phyloP scores from a whole-genome alignment of 2,113 vertebrate species.

The Cochlearius cochlearius region DNA sequence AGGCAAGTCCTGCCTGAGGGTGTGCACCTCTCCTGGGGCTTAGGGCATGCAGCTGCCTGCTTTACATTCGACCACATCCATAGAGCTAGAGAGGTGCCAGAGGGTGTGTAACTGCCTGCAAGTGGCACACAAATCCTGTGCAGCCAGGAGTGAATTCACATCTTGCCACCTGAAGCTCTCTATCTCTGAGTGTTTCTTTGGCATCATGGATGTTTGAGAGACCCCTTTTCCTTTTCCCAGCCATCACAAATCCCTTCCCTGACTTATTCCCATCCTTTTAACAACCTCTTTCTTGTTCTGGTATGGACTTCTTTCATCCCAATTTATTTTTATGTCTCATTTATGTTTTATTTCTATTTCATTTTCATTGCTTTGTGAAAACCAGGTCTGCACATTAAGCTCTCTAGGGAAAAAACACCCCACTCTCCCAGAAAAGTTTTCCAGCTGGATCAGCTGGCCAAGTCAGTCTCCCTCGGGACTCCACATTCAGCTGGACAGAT shows the following conservation, averaged over 20 bases:
- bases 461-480: background rate
- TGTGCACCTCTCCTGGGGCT: background rate
- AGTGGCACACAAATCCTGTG: background rate
- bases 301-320: background rate
- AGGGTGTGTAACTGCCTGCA: accelerated
- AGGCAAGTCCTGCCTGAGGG: background rate
- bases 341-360: background rate
- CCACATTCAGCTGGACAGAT: background rate
- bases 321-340: background rate
- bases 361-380: background rate
- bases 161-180: background rate
- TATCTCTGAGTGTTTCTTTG: background rate
- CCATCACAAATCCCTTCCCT: background rate
- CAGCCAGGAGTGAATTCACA: background rate
- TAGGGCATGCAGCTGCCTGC: accelerated
- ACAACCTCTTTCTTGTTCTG: background rate
- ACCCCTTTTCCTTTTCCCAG: background rate
- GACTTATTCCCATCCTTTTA: background rate
- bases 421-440: background rate
- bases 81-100: background rate
- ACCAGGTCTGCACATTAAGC: background rate
- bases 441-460: background rate
- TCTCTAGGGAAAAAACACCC: background rate
- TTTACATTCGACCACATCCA: background rate
- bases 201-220: background rate